Percentiles rank a stretch among this genome's conserved stretches.
Conservation (phyloP, 2,888 invertebrate genomes). For the Smittia sp. region DNA sequence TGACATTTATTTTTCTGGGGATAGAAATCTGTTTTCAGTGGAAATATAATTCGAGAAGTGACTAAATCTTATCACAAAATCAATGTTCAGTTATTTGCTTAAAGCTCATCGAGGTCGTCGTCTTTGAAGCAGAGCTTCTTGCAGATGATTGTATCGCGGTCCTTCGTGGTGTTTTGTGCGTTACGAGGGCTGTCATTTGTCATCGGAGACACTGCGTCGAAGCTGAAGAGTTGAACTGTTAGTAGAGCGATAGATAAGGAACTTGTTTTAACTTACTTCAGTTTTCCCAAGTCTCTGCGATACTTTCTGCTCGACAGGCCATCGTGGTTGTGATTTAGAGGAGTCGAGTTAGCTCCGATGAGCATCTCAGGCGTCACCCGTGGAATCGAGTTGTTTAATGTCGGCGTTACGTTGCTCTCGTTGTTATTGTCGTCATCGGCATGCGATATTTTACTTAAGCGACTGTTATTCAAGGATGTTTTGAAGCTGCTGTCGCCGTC, state of each 20-base stretch:
- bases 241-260: background rate
- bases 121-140: constrained; percentile 32
- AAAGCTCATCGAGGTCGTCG: constrained; percentile 22
- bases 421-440: constrained; percentile 38
- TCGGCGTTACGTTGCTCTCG: constrained; percentile 15
- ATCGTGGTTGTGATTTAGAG: constrained; percentile 47
- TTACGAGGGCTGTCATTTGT: background rate
- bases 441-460: constrained; percentile 23
- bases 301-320: constrained; percentile 46
- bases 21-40: background rate
- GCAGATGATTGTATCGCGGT: constrained; percentile 14
- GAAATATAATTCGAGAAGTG: background rate
- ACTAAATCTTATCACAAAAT: constrained; percentile 18
- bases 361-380: constrained; percentile 35
- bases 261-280: constrained; percentile 44
- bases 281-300: constrained; percentile 48
- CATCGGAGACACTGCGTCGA: background rate
- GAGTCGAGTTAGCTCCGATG: constrained; percentile 51
- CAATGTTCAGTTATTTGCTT: background rate
- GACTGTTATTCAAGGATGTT: constrained; percentile 3
- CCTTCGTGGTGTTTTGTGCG: too few relatives aligned
- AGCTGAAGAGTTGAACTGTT: background rate
- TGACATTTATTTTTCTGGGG: background rate
- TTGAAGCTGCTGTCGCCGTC: constrained; percentile 19
- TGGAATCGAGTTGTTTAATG: constrained; percentile 25